Evolutionary conservation across 1,140 invertebrate genomes (phyloP).

Genomic region (Trachymyrmex septentrionalis): DNA sequence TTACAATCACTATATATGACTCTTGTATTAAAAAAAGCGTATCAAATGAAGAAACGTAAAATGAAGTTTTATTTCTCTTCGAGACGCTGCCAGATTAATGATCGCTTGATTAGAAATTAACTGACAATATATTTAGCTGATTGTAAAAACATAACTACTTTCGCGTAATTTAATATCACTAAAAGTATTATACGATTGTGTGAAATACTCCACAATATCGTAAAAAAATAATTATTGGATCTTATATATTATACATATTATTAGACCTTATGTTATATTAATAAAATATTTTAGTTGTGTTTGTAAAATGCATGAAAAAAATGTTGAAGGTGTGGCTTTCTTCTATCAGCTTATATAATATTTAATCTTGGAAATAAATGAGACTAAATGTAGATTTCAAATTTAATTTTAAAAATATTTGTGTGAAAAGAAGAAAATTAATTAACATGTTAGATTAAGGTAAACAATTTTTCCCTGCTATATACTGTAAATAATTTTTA

Average conservation of each 20-base stretch:
- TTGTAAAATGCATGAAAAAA: neutral
- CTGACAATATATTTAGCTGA: neutral
- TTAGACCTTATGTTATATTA: too few relatives aligned
- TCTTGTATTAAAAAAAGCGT: neutral
- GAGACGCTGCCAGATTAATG: neutral
- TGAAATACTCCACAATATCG: neutral
- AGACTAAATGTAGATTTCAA: neutral
- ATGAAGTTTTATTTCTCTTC: neutral
- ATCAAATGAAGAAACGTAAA: neutral
- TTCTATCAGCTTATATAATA: neutral
- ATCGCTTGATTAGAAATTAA: slow-evolving; percentile 1
- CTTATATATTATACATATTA: neutral
- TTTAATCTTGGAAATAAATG: neutral
- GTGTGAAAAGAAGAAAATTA: neutral
- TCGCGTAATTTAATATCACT: neutral
- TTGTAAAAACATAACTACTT: neutral
- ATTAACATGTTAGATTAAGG: neutral
- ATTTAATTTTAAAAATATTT: neutral
- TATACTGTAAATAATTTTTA: too few relatives aligned
- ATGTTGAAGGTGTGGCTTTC: neutral
- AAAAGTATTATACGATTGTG: neutral
- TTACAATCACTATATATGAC: neutral
- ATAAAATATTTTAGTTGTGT: neutral
- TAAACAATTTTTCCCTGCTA: neutral
- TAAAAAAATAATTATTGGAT: neutral